Conservation (phyloP, 2,797 vertebrate species). For the Sebastes reedi region DNA sequence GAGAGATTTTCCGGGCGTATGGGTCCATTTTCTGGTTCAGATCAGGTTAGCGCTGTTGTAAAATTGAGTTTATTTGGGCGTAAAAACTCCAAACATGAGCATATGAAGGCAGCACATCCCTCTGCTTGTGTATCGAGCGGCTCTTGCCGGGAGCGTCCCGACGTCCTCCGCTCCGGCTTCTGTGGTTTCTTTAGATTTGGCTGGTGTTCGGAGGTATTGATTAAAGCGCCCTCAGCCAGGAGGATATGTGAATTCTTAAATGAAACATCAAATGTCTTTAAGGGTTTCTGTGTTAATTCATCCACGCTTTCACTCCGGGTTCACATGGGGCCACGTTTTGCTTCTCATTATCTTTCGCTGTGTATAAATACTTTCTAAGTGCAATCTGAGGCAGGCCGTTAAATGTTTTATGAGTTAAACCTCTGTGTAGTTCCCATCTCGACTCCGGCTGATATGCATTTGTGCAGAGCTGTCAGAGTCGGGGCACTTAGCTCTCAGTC, state of each 20-base stretch:
- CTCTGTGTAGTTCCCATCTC: constrained; percentile 62
- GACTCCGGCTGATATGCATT: constrained; percentile 62
- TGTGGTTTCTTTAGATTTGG: constrained; percentile 14
- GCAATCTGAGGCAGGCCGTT: constrained; percentile 61
- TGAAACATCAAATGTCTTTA: constrained; percentile 25
- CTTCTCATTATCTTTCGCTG: constrained; percentile 55
- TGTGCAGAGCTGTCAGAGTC: constrained; percentile 67
- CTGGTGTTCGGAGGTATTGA: constrained; percentile 32
- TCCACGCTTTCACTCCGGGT: constrained; percentile 8
- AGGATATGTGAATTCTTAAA: constrained; percentile 10
- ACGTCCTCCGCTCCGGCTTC: background rate
- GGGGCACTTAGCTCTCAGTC: constrained; percentile 65
- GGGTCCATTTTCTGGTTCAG: constrained; percentile 78
- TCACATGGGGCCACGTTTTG: constrained; percentile 32
- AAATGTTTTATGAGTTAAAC: constrained; percentile 77
- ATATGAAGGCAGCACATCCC: constrained; percentile 50
- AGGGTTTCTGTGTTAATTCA: constrained; percentile 37
- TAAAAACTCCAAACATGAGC: constrained; percentile 72
- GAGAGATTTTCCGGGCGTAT: constrained; percentile 71
- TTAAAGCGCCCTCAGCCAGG: constrained; percentile 17
- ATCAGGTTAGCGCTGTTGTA: constrained; percentile 72
- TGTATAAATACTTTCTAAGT: constrained; percentile 61
- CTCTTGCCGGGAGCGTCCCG: constrained; percentile 4
- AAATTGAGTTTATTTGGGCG: constrained; percentile 77
- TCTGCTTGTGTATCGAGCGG: constrained; percentile 40